These are phyloP conservation scores for Otus sunia DNA, from an alignment of 2,113 vertebrate species.

Conservation along the genomic window DNA sequence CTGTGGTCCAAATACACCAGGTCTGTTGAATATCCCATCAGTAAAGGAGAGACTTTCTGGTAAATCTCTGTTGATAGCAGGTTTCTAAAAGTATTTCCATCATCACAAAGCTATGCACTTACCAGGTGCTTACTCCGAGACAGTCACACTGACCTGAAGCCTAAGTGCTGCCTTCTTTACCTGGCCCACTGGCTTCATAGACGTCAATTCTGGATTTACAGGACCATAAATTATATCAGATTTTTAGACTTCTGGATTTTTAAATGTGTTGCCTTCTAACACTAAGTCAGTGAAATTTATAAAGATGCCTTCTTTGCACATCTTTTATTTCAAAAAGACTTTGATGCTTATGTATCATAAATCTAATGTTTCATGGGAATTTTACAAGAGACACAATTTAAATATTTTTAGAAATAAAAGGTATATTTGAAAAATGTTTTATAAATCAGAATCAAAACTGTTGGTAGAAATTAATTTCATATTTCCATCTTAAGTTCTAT, in stretches of 20 bases:
- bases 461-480: background rate
- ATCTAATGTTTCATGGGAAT: background rate
- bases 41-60: background rate
- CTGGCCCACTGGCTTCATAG: background rate
- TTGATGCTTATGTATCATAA: background rate
- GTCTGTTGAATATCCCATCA: background rate
- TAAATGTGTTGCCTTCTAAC: background rate
- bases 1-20: background rate
- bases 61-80: background rate
- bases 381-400: background rate
- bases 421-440: background rate
- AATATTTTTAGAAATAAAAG: background rate
- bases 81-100: background rate
- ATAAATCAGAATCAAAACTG: background rate
- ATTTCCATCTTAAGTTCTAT: background rate
- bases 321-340: background rate
- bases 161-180: background rate
- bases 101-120: background rate
- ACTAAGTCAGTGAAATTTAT: background rate
- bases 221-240: background rate
- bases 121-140: background rate
- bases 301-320: background rate
- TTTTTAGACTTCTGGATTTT: background rate
- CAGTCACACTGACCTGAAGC: background rate
- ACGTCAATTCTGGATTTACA: background rate